Evolutionary conservation across 2,888 invertebrate genomes (phyloP).

Genomic region (Lymantria monacha): DNA sequence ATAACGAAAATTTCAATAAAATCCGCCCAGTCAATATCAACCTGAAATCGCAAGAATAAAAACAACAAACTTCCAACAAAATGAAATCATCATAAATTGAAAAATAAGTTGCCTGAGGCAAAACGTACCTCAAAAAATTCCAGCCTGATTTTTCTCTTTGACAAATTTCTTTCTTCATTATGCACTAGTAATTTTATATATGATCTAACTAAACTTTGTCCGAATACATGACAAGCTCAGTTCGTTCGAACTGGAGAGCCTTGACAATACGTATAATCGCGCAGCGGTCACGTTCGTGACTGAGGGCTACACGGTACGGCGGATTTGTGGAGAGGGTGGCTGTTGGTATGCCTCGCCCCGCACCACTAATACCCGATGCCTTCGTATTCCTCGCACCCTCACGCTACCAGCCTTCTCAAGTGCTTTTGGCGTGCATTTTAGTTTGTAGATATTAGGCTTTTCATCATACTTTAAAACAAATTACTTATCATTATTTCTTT

Average conservation of each 20-base stretch:
- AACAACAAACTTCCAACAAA: background rate
- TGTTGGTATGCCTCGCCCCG: slow-evolving; percentile 31
- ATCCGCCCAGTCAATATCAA: slow-evolving; percentile 22
- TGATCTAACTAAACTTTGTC: slow-evolving; percentile 55
- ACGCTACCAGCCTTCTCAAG: slow-evolving; percentile 8
- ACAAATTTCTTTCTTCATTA: slow-evolving; percentile 44
- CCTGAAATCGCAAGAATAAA: slow-evolving; percentile 23
- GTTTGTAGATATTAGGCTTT: background rate
- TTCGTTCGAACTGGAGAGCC: slow-evolving; percentile 18
- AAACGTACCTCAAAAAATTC: slow-evolving; percentile 45
- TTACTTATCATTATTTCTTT: no score
- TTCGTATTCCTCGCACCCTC: slow-evolving; percentile 30
- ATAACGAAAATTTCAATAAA: background rate
- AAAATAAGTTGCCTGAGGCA: slow-evolving; percentile 1
- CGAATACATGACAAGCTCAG: slow-evolving; percentile 56
- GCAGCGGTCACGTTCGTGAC: slow-evolving; percentile 43
- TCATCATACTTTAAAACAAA: background rate
- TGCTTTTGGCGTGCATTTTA: slow-evolving; percentile 1
- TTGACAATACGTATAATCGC: slow-evolving; percentile 24
- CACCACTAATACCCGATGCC: slow-evolving; percentile 24
- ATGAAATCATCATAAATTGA: slow-evolving; percentile 17
- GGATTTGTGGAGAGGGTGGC: slow-evolving; percentile 36
- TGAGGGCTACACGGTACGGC: slow-evolving; percentile 31
- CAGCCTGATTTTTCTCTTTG: slow-evolving; percentile 21
- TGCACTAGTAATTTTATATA: slow-evolving; percentile 43